Percentiles rank a stretch among this genome's conserved stretches.
Conservation (phyloP, 2,113 vertebrate genomes). For the Scytalopus superciliaris region DNA sequence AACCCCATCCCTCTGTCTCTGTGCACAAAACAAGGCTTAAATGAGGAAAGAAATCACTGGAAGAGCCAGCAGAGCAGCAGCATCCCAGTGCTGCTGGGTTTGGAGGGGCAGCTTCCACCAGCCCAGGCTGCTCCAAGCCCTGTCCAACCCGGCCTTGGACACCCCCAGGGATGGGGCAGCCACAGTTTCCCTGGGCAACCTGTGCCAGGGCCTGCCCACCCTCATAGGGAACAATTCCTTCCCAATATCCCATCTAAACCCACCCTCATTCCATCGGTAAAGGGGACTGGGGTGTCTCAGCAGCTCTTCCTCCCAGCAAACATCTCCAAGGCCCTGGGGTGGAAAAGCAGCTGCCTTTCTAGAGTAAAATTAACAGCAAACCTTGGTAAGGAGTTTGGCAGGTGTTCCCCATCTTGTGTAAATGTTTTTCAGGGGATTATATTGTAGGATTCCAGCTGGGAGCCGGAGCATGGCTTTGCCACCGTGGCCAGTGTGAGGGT, state of each 20-base stretch:
- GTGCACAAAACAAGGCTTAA: not conserved
- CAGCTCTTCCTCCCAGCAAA: not conserved
- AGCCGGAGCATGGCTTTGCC: not conserved
- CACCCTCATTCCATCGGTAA: not conserved
- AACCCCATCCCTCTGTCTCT: not conserved
- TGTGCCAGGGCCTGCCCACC: not conserved
- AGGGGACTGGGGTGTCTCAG: not conserved
- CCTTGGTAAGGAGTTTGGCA: not conserved
- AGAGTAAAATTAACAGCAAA: rapidly evolving
- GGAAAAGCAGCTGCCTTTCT: not conserved
- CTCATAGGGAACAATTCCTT: not conserved
- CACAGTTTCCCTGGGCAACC: not conserved
- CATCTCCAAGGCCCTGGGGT: not conserved
- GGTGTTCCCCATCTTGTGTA: rapidly evolving
- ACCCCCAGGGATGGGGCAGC: not conserved
- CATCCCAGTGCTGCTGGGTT: not conserved
- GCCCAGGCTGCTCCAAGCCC: not conserved
- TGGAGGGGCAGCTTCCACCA: not conserved
- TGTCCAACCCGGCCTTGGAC: not conserved
- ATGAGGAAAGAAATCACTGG: not conserved
- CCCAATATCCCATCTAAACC: not conserved
- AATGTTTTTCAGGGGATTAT: not conserved
- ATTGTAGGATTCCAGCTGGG: not conserved
- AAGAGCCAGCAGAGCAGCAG: not conserved
- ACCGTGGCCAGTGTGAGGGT: rapidly evolving